Evolutionary conservation across 2,888 invertebrate species (phyloP).

Genomic region (Mycalesis mineus): DNA sequence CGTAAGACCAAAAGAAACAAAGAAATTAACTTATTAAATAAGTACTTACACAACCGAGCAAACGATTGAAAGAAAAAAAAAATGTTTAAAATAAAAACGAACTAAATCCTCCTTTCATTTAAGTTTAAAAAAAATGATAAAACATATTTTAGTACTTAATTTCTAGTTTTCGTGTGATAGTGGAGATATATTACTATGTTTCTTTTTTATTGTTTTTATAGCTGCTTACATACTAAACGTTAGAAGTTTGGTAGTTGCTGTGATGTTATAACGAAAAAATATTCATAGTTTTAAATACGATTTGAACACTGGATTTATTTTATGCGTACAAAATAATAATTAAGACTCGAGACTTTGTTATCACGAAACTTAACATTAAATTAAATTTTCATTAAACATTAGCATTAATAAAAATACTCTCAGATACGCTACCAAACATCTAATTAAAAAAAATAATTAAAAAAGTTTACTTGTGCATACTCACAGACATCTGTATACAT

Average conservation of each 20-base stretch:
- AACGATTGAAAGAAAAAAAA: slow-evolving; percentile 46
- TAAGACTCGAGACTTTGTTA: slow-evolving; percentile 46
- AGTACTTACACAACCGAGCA: slow-evolving; percentile 79
- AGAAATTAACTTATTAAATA: slow-evolving; percentile 72
- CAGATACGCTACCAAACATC: slow-evolving; percentile 49
- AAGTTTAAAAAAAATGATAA: slow-evolving; percentile 36
- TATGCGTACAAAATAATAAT: slow-evolving; percentile 41
- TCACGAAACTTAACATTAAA: slow-evolving; percentile 38
- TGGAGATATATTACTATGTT: slow-evolving; percentile 52
- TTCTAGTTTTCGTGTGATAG: slow-evolving; percentile 66
- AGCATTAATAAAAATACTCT: slow-evolving; percentile 39
- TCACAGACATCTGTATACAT: slow-evolving; percentile 73
- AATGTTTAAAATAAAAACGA: slow-evolving; percentile 44
- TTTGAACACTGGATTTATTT: slow-evolving; percentile 31
- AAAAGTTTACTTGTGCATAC: slow-evolving; percentile 74
- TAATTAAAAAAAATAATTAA: slow-evolving; percentile 41
- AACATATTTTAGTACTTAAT: slow-evolving; percentile 44
- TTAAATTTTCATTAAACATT: slow-evolving; percentile 25
- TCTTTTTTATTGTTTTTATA: slow-evolving; percentile 44
- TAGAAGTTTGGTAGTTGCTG: slow-evolving; percentile 53
- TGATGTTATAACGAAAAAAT: slow-evolving; percentile 28
- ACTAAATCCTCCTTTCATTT: slow-evolving; percentile 37
- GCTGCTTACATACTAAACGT: slow-evolving; percentile 57
- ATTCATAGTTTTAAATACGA: slow-evolving; percentile 27
- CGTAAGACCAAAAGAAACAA: slow-evolving; percentile 54